Base-by-base conservation (phyloP, 1,140 invertebrate genomes). In the Temnothorax curvispinosus region DNA sequence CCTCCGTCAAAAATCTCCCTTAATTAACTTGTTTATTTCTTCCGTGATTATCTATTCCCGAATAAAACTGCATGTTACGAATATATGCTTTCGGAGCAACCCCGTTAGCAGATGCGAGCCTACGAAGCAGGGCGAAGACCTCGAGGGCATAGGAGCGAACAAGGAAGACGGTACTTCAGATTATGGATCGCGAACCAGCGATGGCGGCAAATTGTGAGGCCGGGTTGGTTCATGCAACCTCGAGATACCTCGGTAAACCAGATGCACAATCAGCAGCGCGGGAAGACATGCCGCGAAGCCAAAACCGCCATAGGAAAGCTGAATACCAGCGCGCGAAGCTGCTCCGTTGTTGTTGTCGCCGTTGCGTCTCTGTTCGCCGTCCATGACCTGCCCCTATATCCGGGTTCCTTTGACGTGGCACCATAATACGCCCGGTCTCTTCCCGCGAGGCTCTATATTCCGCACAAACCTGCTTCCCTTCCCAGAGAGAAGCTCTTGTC, bases 171-270 rank as follows among this genome's bases (percentile, higher is more conserved):
- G 81, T 71, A 75, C 58, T 56, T 35, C 56, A 71, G 54, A 88
- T 90, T 90, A 90, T 88, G 89, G 86, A 88, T 89, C 81, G 89
- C 86, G 41, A 56, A 15, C 27, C 54, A 62, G 41, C 64, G 64
- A 62, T 52, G 88, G 77, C 18, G 88, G 54, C 27, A 8, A 60
- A 71, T 82, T 82, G 80, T 69, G 62, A 76, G 58, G 5, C 44
- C 47, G 44, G 58, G 15, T 64, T 74, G 65, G 11, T 41, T 65
- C 67, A 44, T 47, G 75, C 67, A 76, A 75, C 18, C 38, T 41
- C 75, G 65, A 32, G 85, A 91, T 90, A 86, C 82, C 87, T 87
- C 82, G 89, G 89, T 88, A 88, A 90, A 91, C 82, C 89, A 75
- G 58, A 72, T 78, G 90, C 71, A 86, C 88, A 88, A 90, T 90